phyloP scores from a whole-genome alignment of 2,113 vertebrate species.

The Cichladusa arquata region DNA sequence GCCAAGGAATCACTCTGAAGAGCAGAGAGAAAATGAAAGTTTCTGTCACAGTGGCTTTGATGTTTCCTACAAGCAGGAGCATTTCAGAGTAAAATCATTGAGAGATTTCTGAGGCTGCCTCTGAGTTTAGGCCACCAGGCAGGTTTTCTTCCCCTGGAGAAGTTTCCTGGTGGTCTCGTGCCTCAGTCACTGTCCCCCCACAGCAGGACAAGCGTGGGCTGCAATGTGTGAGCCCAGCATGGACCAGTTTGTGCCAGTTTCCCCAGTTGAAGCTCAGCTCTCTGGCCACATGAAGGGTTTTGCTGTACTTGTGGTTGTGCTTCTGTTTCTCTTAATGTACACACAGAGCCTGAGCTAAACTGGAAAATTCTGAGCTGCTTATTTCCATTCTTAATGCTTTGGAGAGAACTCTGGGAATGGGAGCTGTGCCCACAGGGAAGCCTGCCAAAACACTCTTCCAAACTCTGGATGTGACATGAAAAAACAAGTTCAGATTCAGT shows the following conservation, averaged over 20 bases:
- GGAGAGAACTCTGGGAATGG: constrained; percentile 38
- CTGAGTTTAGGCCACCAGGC: background rate
- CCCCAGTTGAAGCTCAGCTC: background rate
- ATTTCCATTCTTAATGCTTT: constrained; percentile 52
- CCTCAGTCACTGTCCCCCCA: background rate
- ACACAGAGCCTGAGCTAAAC: background rate
- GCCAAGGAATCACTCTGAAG: background rate
- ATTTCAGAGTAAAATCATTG: background rate
- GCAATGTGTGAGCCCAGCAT: accelerated
- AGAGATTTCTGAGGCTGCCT: background rate
- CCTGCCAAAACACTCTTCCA: background rate
- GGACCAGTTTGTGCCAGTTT: background rate
- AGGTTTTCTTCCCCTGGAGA: background rate
- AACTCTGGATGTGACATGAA: constrained; percentile 38
- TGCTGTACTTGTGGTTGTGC: background rate
- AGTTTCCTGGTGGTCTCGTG: background rate
- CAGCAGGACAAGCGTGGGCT: background rate
- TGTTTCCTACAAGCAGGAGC: background rate
- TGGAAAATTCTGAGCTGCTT: constrained; percentile 63
- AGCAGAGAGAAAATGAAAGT: background rate
- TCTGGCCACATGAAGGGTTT: background rate
- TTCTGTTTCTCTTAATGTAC: background rate
- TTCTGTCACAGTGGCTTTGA: background rate
- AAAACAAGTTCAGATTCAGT: constrained; percentile 20
- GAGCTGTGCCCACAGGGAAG: background rate